A percentile compares a stretch with the other conserved stretches of the same genome.
These are phyloP conservation scores for Phoebastria nigripes DNA, from an alignment of 2,797 vertebrate genomes.

Conservation along the genomic window DNA sequence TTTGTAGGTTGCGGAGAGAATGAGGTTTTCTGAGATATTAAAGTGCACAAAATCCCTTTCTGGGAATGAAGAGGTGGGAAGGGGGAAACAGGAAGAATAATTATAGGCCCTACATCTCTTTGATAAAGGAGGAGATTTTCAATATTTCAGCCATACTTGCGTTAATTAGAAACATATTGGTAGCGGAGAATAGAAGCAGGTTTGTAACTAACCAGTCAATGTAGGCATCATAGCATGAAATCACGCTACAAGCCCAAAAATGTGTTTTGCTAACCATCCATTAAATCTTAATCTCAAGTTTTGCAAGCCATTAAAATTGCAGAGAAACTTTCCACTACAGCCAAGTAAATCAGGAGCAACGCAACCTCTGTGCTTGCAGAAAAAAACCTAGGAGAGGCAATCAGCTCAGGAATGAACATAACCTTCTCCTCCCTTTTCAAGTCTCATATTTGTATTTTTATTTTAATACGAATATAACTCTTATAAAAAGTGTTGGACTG, in stretches of 20 bases:
- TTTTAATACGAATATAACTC: background rate
- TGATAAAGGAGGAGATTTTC: constrained; percentile 61
- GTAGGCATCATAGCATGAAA: constrained; percentile 63
- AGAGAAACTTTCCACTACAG: constrained; percentile 45
- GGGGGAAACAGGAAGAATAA: constrained; percentile 14
- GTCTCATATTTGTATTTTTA: background rate
- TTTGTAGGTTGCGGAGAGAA: background rate
- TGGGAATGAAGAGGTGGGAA: background rate
- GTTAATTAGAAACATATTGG: constrained; percentile 67
- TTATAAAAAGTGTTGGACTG: background rate
- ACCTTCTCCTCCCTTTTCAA: background rate
- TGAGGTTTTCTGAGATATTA: constrained; percentile 25
- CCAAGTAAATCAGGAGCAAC: constrained; percentile 23
- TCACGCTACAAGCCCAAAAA: constrained; percentile 61
- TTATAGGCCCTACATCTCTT: constrained; percentile 35
- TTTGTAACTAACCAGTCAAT: constrained; percentile 53
- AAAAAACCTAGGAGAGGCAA: background rate
- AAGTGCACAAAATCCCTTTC: background rate
- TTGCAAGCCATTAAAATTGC: constrained; percentile 52
- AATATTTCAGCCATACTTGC: constrained; percentile 27
- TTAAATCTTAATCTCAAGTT: constrained; percentile 69
- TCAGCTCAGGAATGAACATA: background rate
- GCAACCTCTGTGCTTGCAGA: background rate
- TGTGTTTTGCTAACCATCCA: constrained; percentile 61
- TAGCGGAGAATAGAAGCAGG: constrained; percentile 40